Conservation (phyloP, 53 echinoderm and acorn worm species). For the Temnopleurus reevesii region DNA sequence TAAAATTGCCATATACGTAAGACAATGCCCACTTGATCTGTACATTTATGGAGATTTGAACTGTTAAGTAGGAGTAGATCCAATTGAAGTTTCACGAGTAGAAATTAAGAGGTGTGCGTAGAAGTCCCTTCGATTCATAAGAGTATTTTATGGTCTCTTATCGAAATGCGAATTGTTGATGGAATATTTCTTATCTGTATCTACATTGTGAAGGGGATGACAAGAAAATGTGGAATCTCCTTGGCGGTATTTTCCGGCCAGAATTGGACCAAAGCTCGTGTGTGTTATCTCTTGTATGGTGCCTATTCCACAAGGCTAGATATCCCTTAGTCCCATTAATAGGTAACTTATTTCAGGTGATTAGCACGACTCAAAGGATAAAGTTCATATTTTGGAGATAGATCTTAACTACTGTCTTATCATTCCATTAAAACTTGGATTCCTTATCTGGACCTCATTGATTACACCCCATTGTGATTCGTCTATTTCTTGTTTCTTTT, state of each 20-base stretch:
- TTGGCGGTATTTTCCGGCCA: background rate
- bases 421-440: conserved; percentile 21
- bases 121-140: background rate
- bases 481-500: conserved; percentile 8
- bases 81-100: no score
- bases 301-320: conserved; percentile 40
- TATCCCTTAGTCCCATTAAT: conserved; percentile 19
- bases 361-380: conserved; percentile 48
- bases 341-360: conserved; percentile 50
- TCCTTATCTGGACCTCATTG: conserved; percentile 27
- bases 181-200: background rate
- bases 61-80: no score
- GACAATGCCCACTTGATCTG: no score
- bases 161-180: background rate
- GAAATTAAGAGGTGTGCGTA: no score
- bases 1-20: no score
- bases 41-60: no score
- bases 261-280: background rate
- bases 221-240: background rate
- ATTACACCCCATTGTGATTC: conserved; percentile 34
- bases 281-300: conserved; percentile 20
- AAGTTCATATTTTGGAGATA: conserved; percentile 56
- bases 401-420: conserved; percentile 56
- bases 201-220: background rate
- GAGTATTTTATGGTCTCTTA: background rate